These are phyloP conservation scores for Rhinichthys klamathensis DNA, from an alignment of 2,113 vertebrate genomes.

Conservation along the genomic window DNA sequence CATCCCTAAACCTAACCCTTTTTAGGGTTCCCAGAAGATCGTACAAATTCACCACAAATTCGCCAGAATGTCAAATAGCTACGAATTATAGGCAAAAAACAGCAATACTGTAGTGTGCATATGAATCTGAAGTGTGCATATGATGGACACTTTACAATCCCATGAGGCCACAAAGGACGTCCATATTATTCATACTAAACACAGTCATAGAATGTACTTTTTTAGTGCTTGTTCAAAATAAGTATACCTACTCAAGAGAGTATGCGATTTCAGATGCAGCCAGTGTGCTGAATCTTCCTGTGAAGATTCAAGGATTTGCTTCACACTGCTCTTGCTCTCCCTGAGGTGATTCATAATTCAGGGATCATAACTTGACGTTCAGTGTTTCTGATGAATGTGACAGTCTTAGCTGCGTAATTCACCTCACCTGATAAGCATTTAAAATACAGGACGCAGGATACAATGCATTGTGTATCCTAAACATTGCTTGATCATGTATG, in stretches of 20 bases:
- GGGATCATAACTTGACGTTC: conserved; percentile 23
- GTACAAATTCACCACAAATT: not conserved
- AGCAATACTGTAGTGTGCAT: too few species aligned
- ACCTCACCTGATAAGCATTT: conserved; percentile 25
- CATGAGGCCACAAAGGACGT: too few species aligned
- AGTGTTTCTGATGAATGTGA: conserved; percentile 27
- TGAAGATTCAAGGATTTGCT: conserved; percentile 4
- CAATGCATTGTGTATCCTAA: not conserved
- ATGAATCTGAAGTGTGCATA: too few species aligned
- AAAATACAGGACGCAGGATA: conserved; percentile 32
- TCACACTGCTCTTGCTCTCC: conserved; percentile 1
- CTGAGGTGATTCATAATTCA: conserved; percentile 40
- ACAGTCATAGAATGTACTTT: too few species aligned
- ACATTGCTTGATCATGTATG: conserved; percentile 9
- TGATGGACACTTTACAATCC: too few species aligned
- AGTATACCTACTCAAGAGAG: too few species aligned
- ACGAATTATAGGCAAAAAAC: too few species aligned
- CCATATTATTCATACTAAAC: too few species aligned
- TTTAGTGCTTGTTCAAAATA: too few species aligned
- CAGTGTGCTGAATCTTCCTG: not conserved
- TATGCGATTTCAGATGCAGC: too few species aligned
- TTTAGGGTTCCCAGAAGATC: not conserved
- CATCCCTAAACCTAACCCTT: not conserved
- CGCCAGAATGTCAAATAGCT: not conserved
- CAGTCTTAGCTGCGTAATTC: conserved; percentile 32